phyloP scores from a whole-genome alignment of 2,888 invertebrate genomes.

The Eretmocerus hayati region DNA sequence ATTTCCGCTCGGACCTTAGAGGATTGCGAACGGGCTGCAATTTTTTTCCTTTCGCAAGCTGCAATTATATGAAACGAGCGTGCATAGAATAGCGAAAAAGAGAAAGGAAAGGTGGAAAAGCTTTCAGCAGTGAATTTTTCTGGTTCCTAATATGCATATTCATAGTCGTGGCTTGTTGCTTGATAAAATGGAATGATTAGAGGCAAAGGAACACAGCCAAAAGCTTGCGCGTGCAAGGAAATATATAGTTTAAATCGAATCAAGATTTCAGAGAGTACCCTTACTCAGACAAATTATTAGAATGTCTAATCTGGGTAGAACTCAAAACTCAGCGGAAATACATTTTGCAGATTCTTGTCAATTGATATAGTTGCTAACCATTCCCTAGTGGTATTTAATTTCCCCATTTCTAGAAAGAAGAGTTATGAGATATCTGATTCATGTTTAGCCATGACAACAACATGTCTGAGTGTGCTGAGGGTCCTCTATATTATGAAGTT shows the following conservation, averaged over 20 bases:
- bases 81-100: neutral
- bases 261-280: too few relatives aligned
- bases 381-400: too few relatives aligned
- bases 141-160: slow-evolving; percentile 14
- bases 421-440: too few relatives aligned
- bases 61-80: slow-evolving; percentile 5
- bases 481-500: too few relatives aligned
- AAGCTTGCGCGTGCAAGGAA: neutral
- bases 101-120: neutral
- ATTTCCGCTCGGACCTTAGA: slow-evolving; percentile 9
- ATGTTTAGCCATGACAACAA: too few relatives aligned
- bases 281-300: too few relatives aligned
- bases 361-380: too few relatives aligned
- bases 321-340: too few relatives aligned
- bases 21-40: slow-evolving; percentile 3
- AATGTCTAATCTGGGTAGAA: too few relatives aligned
- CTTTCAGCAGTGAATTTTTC: neutral
- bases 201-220: slow-evolving; percentile 4
- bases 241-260: slow-evolving; percentile 10
- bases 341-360: too few relatives aligned
- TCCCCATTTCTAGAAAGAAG: too few relatives aligned
- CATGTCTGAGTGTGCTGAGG: too few relatives aligned
- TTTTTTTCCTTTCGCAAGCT: neutral
- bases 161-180: slow-evolving; percentile 4
- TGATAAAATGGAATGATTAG: slow-evolving; percentile 16